Evolutionary conservation across 2,797 vertebrate genomes (phyloP).

Genomic region (Lutra lutra): DNA sequence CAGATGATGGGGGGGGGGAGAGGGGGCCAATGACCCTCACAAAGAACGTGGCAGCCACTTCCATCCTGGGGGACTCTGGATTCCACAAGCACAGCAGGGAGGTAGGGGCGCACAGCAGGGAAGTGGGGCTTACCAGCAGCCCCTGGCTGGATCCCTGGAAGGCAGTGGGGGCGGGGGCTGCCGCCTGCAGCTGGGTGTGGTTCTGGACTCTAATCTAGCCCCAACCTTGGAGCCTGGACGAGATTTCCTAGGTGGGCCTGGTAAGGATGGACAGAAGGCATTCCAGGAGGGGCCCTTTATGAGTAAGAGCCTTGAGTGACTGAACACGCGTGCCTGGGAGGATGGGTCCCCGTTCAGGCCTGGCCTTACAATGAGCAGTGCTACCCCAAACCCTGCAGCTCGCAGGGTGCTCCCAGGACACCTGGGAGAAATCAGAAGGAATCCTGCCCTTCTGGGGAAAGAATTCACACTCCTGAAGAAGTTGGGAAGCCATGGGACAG

Average conservation of each 20-base stretch:
- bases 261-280: background rate
- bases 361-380: background rate
- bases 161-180: background rate
- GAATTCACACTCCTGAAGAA: background rate
- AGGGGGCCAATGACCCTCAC: fast-evolving
- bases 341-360: background rate
- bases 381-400: background rate
- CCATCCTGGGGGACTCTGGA: background rate
- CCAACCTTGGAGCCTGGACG: background rate
- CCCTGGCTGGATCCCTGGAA: background rate
- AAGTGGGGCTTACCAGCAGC: background rate
- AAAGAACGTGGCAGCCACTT: background rate
- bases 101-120: too few relatives aligned
- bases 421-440: background rate
- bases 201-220: background rate
- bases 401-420: background rate
- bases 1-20: too few relatives aligned
- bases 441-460: background rate
- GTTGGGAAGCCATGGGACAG: background rate
- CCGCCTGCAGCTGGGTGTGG: background rate
- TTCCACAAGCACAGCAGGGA: background rate
- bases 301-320: background rate
- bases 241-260: background rate
- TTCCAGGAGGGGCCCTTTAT: background rate
- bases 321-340: background rate